A percentile compares a stretch with the other conserved stretches of the same genome.
Evolutionary conservation across 2,113 vertebrate species (phyloP).

Genomic region (Anhinga anhinga): DNA sequence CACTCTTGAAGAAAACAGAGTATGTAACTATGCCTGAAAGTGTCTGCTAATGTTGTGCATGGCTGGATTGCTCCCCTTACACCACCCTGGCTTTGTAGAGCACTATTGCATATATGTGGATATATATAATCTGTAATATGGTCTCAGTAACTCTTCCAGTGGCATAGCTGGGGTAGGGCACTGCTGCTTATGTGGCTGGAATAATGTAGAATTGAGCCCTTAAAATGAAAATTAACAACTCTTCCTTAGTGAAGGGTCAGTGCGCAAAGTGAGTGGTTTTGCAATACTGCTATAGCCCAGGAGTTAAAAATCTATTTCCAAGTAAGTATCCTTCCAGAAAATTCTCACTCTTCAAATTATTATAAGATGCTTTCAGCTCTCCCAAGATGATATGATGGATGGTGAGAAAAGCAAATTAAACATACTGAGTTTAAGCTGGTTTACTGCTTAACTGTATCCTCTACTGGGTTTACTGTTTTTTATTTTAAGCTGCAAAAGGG

Average conservation of each 20-base stretch:
- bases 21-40: not conserved
- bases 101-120: not conserved
- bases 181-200: not conserved
- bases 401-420: conserved; percentile 52
- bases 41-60: not conserved
- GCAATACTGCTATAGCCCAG: not conserved
- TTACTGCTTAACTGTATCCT: conserved; percentile 61
- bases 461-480: conserved; percentile 43
- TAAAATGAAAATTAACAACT: not conserved
- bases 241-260: not conserved
- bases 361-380: conserved; percentile 37
- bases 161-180: not conserved
- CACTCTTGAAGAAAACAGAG: not conserved
- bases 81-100: not conserved
- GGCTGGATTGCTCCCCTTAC: not conserved
- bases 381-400: conserved; percentile 23
- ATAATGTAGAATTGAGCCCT: not conserved
- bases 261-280: not conserved
- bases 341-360: conserved; percentile 33
- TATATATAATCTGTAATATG: not conserved
- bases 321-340: conserved; percentile 33
- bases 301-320: conserved; percentile 32
- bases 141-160: not conserved
- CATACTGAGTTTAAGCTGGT: conserved; percentile 53
- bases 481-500: conserved; percentile 57